Base-by-base conservation (phyloP, 2,888 invertebrate species). In the Luffia ferchaultella region DNA sequence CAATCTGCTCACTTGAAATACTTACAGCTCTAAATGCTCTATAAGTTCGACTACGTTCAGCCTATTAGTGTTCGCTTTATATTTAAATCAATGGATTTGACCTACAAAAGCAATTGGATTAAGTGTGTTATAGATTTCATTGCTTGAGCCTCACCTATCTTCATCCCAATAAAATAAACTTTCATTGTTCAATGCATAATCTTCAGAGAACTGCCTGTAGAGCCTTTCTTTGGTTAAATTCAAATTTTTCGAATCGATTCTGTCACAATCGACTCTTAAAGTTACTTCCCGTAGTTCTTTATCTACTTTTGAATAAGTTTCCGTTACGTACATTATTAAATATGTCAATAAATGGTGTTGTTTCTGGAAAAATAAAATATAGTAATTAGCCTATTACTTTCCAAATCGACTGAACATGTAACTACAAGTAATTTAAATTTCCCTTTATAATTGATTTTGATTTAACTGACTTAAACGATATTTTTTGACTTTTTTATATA, bases 111-210 rank as follows among this genome's bases (percentile, higher is more conserved):
- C n/a, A n/a, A n/a, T n/a, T n/a, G n/a, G n/a, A n/a, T n/a, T n/a
- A n/a, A n/a, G n/a, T n/a, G n/a, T n/a, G n/a, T n/a, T n/a, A n/a
- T n/a, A n/a, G n/a, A n/a, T n/a, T n/a, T n/a, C n/a, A n/a, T n/a
- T n/a, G n/a, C n/a, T n/a, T n/a, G n/a, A 2, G 12, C n/a, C 58
- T 56, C 54, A 79, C 82, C 71, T 70, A 1, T 69, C 67, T 2
- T 53, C 56, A 54, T 78, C 65, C 83, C 83, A 83, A 53, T 61
- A 78, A 52, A 83, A 76, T 1, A 71, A 7, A 0, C 68, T 72
- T 0, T 78, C 77, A 41, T 83, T 83, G 2, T 56, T 71, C 1
- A 57, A 49, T 0, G 64, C 68, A 0, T 66, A 57, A 15, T 77
- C 75, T 15, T 75, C 75, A 41, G 63, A 60, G 1, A 76, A 61